phyloP scores from a whole-genome alignment of 1,140 invertebrate genomes.

The Chironomus tepperi region DNA sequence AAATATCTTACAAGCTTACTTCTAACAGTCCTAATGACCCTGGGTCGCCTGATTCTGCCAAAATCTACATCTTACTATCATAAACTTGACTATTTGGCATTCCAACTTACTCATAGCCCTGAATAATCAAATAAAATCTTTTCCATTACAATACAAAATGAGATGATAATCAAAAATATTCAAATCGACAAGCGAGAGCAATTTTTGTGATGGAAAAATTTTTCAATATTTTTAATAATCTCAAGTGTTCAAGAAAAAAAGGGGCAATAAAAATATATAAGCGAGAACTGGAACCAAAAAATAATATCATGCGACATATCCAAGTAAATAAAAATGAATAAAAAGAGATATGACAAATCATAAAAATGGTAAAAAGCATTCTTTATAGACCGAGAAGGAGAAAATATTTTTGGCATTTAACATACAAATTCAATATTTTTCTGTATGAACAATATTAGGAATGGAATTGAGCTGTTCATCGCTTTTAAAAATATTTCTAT shows the following conservation, averaged over 20 bases:
- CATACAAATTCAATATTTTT: conserved; percentile 10
- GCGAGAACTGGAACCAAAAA: background rate
- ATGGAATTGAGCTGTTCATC: no score
- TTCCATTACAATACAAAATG: no score
- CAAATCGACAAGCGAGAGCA: background rate
- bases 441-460: background rate
- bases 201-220: background rate
- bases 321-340: background rate
- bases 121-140: no score
- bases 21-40: no score
- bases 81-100: no score
- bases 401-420: background rate
- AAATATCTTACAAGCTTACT: no score
- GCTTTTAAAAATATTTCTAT: no score
- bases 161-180: conserved; percentile 11
- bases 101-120: no score
- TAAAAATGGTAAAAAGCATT: background rate
- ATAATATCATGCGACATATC: background rate
- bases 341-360: background rate
- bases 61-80: no score
- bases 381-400: background rate
- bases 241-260: background rate
- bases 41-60: no score
- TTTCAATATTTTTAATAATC: conserved; percentile 15
- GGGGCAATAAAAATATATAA: conserved; percentile 5